Percentiles rank a stretch among this genome's conserved stretches.
Evolutionary conservation across 2,797 vertebrate species (phyloP).

Genomic region (Moxostoma hubbsi): DNA sequence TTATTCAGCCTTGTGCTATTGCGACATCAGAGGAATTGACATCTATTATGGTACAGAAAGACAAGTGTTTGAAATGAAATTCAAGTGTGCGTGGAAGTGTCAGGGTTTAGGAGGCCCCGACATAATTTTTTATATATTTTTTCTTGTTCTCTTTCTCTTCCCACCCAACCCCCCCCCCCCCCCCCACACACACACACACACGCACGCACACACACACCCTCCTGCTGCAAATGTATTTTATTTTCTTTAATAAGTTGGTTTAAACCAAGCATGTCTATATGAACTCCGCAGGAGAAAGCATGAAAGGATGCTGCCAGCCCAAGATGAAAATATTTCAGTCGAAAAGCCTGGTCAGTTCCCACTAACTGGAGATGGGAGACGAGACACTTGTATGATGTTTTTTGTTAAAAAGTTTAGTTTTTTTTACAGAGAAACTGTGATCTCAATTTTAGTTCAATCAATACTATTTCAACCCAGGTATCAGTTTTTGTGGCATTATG

Average conservation of each 20-base stretch:
- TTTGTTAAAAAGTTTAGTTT: conserved; percentile 29
- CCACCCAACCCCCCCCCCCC: conserved; percentile 68
- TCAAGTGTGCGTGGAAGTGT: conserved; percentile 91
- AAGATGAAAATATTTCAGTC: conserved; percentile 92
- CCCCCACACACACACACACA: conserved; percentile 5
- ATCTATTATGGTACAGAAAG: conserved; percentile 99
- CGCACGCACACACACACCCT: conserved; percentile 30
- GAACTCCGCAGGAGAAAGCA: conserved; percentile 93
- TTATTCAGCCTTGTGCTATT: conserved; percentile 89
- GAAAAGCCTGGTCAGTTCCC: conserved; percentile 87
- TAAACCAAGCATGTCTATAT: conserved; percentile 96
- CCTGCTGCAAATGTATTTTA: conserved; percentile 36
- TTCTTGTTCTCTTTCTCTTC: conserved; percentile 3
- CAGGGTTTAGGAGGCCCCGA: conserved; percentile 90
- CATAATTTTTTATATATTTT: conserved; percentile 67
- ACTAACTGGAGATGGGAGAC: conserved; percentile 34
- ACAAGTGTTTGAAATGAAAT: conserved; percentile 97
- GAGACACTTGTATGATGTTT: conserved; percentile 7
- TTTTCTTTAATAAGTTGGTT: conserved; percentile 98
- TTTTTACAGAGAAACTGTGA: background rate
- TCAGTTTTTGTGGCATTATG: too few species aligned
- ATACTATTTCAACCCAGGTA: too few species aligned
- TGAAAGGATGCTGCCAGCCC: conserved; percentile 83
- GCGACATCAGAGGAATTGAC: conserved; percentile 98
- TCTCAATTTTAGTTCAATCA: background rate